phyloP scores from a whole-genome alignment of 2,113 vertebrate genomes.

The Puma concolor region DNA sequence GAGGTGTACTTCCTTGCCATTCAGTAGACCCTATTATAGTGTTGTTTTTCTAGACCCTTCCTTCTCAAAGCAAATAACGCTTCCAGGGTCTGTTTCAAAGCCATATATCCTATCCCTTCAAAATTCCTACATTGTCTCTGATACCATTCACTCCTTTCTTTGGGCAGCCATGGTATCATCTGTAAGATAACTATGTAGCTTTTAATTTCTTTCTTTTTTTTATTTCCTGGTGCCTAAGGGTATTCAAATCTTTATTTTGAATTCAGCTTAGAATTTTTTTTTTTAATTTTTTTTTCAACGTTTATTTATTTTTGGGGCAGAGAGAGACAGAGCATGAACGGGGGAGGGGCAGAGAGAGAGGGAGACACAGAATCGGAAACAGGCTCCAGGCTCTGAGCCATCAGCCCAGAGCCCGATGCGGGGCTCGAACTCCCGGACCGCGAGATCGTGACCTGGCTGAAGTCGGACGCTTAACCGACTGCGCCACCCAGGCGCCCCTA shows the following conservation, averaged over 20 bases:
- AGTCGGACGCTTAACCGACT: too few relatives aligned
- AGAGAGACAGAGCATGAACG: too few relatives aligned
- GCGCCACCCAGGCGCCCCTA: too few relatives aligned
- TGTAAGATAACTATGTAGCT: neutral
- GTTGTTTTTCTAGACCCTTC: accelerated
- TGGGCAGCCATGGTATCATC: neutral
- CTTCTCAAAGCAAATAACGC: neutral
- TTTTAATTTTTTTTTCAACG: too few relatives aligned
- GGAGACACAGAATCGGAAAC: too few relatives aligned
- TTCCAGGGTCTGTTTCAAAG: neutral
- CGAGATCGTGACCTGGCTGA: too few relatives aligned
- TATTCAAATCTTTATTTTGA: neutral
- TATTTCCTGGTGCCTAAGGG: neutral
- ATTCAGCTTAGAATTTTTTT: neutral
- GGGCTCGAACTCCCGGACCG: too few relatives aligned
- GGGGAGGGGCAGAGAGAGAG: too few relatives aligned
- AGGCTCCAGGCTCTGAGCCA: too few relatives aligned
- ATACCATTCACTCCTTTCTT: neutral
- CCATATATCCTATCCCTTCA: neutral
- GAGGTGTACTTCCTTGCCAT: neutral
- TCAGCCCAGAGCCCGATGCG: too few relatives aligned
- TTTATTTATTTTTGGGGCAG: too few relatives aligned
- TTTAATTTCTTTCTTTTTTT: slow-evolving; percentile 36
- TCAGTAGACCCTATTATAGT: neutral
- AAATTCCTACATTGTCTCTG: neutral